Evolutionary conservation across 2,888 invertebrate species (phyloP).

Genomic region (Gari tellinella): DNA sequence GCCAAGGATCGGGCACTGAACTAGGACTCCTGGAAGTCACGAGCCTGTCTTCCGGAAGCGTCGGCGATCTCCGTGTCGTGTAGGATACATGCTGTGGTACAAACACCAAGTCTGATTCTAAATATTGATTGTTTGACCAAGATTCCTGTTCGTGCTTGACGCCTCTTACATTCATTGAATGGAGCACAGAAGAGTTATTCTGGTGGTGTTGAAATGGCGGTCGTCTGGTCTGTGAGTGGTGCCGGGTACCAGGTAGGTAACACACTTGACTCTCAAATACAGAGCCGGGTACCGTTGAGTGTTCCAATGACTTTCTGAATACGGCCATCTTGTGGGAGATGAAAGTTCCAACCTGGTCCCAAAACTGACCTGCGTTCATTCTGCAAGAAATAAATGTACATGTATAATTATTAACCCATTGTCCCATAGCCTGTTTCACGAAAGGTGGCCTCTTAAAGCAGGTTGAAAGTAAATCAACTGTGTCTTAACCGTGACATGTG

Average conservation of each 20-base stretch:
- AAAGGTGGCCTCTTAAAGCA: neutral
- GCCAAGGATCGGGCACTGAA: slow-evolving; percentile 21
- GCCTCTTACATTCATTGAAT: neutral
- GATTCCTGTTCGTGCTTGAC: too few species aligned
- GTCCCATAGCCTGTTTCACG: neutral
- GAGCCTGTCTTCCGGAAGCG: neutral
- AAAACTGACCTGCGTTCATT: slow-evolving; percentile 68
- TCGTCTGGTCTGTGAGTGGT: neutral
- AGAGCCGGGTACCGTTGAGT: slow-evolving; percentile 47
- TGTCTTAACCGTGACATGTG: too few species aligned
- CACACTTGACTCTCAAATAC: slow-evolving; percentile 65
- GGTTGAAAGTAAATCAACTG: too few species aligned
- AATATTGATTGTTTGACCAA: too few species aligned
- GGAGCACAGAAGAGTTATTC: neutral
- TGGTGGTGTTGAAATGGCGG: neutral
- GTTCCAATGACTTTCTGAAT: slow-evolving; percentile 49
- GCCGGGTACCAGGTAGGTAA: slow-evolving; percentile 21
- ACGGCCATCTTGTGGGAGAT: slow-evolving; percentile 61
- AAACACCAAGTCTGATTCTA: too few species aligned
- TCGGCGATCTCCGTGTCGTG: too few species aligned
- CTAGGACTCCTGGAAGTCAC: neutral
- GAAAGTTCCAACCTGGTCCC: slow-evolving; percentile 66
- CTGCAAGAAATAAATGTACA: slow-evolving; percentile 30
- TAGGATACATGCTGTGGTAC: too few species aligned
- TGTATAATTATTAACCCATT: neutral